Conservation (phyloP, 2,888 invertebrate species). For the Dysmachus trigonus region DNA sequence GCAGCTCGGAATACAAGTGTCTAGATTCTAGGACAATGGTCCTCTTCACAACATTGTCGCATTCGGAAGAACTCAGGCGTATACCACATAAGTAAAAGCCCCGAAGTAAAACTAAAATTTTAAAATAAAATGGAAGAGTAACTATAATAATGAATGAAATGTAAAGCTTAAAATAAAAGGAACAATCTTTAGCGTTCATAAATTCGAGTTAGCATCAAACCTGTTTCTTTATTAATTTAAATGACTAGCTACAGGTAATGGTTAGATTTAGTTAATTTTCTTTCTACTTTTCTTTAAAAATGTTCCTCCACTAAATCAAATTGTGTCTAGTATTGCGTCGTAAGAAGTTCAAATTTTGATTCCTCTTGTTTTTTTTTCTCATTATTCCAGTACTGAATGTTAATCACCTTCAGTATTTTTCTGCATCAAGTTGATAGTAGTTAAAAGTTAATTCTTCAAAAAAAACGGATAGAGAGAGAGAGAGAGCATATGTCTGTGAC, state of each 20-base stretch:
- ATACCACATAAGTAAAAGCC: not conserved
- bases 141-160: not conserved
- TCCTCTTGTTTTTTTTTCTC: not conserved
- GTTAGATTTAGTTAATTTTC: slow-evolving; percentile 31
- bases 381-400: not conserved
- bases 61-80: not conserved
- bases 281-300: not conserved
- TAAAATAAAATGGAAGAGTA: not conserved
- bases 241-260: slow-evolving; percentile 48
- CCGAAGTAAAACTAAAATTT: not conserved
- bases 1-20: not conserved
- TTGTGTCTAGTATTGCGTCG: not conserved
- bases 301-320: not conserved
- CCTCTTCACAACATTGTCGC: not conserved
- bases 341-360: not conserved
- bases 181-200: slow-evolving; percentile 28
- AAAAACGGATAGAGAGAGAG: no score
- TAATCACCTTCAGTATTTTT: not conserved
- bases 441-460: not conserved
- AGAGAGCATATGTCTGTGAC: not conserved
- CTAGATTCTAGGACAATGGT: not conserved
- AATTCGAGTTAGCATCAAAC: slow-evolving; percentile 46
- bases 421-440: not conserved
- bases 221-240: slow-evolving; percentile 41
- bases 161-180: not conserved